phyloP scores from a whole-genome alignment of 2,797 vertebrate species.

The Danionella dracula region DNA sequence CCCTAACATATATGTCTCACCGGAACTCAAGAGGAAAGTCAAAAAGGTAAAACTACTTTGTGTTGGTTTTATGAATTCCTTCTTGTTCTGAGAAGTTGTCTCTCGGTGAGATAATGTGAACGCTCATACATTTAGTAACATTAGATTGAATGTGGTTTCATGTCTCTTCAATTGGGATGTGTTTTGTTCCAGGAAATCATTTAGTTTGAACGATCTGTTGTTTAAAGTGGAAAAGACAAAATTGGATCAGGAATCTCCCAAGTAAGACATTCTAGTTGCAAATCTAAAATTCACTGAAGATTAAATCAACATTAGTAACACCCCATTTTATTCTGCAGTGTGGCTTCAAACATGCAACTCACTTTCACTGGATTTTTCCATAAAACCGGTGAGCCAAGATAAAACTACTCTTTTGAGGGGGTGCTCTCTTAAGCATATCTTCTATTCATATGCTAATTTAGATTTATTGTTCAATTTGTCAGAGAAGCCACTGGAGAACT shows the following conservation, averaged over 20 bases:
- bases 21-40: conserved; percentile 82
- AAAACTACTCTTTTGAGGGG: background rate
- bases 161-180: too few relatives aligned
- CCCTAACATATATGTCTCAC: conserved; percentile 87
- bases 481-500: conserved; percentile 85
- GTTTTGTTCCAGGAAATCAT: conserved; percentile 74
- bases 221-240: conserved; percentile 91
- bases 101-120: too few relatives aligned
- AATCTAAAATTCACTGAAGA: background rate
- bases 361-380: conserved; percentile 98
- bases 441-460: background rate
- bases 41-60: conserved; percentile 71
- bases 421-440: background rate
- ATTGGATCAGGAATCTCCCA: conserved; percentile 88
- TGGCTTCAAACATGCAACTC: conserved; percentile 91
- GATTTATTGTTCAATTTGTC: conserved; percentile 19
- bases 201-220: conserved; percentile 88
- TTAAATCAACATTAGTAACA: too few relatives aligned
- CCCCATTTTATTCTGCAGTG: conserved; percentile 57
- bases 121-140: too few relatives aligned
- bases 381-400: conserved; percentile 83
- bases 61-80: background rate
- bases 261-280: conserved; percentile 61
- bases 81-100: too few relatives aligned
- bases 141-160: too few relatives aligned